Evolutionary conservation across 2,888 invertebrate species (phyloP).

Genomic region (Drosophila tanythrix): DNA sequence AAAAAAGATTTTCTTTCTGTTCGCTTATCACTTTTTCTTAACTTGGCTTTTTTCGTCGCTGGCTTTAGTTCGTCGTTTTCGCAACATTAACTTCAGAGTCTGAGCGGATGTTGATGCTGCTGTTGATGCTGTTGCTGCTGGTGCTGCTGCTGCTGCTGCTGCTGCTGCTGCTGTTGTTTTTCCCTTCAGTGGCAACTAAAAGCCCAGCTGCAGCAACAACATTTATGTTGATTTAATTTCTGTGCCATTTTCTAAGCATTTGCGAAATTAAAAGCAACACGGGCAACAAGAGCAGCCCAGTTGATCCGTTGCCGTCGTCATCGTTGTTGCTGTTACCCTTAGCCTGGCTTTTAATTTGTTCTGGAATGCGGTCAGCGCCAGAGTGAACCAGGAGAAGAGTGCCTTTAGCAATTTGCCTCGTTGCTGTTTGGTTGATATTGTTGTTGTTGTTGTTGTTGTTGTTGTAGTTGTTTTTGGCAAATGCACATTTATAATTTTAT

Average conservation of each 20-base stretch:
- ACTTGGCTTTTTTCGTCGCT: slow-evolving; percentile 34
- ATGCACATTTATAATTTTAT: slow-evolving; percentile 68
- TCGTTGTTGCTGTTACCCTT: slow-evolving; percentile 21
- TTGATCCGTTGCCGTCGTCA: slow-evolving; percentile 16
- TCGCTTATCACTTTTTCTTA: slow-evolving; percentile 42
- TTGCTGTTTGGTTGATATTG: slow-evolving; percentile 1
- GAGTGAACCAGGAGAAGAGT: not conserved
- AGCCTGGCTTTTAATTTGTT: slow-evolving; percentile 62
- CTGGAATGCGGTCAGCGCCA: slow-evolving; percentile 66
- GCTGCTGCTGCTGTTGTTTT: not conserved
- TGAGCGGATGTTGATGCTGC: slow-evolving; percentile 14
- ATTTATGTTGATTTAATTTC: slow-evolving; percentile 67
- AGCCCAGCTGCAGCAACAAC: slow-evolving; percentile 23
- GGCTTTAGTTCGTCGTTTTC: slow-evolving; percentile 32
- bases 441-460: slow-evolving; percentile 1
- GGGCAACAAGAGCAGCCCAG: slow-evolving; percentile 30
- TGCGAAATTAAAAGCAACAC: slow-evolving; percentile 62
- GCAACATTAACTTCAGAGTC: slow-evolving; percentile 65
- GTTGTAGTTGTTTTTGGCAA: slow-evolving; percentile 21
- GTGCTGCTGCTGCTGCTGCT: not conserved
- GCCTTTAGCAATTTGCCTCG: slow-evolving; percentile 17
- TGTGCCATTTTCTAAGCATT: slow-evolving; percentile 61
- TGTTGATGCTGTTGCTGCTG: not conserved
- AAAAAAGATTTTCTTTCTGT: slow-evolving; percentile 43
- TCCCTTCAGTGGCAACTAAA: slow-evolving; percentile 4